These are phyloP conservation scores for Zaprionus gabonicus DNA, from an alignment of 1,140 invertebrate genomes.

Conservation along the genomic window DNA sequence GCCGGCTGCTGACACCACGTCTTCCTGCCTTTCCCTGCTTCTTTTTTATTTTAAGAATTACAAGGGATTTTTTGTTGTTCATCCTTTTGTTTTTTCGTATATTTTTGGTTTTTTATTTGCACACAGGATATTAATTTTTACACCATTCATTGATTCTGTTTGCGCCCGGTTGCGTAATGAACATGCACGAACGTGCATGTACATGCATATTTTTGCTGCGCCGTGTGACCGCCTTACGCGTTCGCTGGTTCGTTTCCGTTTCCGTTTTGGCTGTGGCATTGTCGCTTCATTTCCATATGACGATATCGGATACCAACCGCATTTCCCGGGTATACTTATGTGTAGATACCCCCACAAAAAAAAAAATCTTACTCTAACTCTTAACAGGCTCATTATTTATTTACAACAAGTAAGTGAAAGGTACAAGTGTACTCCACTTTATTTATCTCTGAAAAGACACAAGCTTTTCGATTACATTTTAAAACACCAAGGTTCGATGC, in stretches of 20 bases:
- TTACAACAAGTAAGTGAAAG: too few relatives aligned
- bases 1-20: conserved; percentile 58
- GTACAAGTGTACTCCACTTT: too few relatives aligned
- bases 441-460: too few relatives aligned
- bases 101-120: conserved; percentile 17
- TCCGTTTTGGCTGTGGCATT: conserved; percentile 21
- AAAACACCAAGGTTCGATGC: too few relatives aligned
- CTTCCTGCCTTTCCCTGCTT: neutral
- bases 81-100: conserved; percentile 20
- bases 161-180: conserved; percentile 67
- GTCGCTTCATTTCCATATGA: neutral
- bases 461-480: too few relatives aligned
- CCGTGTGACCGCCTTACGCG: conserved; percentile 38
- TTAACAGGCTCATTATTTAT: too few relatives aligned
- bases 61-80: conserved; percentile 18
- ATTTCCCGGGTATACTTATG: neutral
- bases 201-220: conserved; percentile 16
- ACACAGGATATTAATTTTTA: conserved; percentile 84
- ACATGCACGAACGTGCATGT: conserved; percentile 38
- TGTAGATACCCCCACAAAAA: neutral
- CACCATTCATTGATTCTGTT: conserved; percentile 84
- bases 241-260: conserved; percentile 55
- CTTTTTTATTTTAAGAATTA: conserved; percentile 39
- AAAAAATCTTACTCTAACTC: too few relatives aligned
- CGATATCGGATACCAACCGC: conserved; percentile 14